Percentiles rank a stretch among this genome's conserved stretches.
phyloP scores from a whole-genome alignment of 2,113 vertebrate genomes.

The Aldabrachelys gigantea region DNA sequence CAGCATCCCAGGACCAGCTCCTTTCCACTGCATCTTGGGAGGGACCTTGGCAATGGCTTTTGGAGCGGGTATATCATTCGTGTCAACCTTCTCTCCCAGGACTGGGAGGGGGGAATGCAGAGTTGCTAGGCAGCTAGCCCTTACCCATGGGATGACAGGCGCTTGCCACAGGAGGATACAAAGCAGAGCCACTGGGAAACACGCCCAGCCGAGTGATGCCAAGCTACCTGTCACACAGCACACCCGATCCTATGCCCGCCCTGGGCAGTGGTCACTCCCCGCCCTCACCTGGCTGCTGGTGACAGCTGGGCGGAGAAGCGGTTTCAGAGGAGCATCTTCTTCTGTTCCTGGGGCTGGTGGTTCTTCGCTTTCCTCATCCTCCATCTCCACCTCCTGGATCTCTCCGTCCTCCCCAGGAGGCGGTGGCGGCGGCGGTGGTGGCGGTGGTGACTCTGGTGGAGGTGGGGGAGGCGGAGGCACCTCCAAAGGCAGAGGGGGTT shows the following conservation, averaged over 20 bases:
- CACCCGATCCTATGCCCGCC: not conserved
- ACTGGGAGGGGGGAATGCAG: not conserved
- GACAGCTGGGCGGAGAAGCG: constrained; percentile 67
- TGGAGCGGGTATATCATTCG: not conserved
- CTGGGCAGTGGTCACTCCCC: not conserved
- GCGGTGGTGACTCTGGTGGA: constrained; percentile 79
- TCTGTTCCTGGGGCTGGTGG: constrained; percentile 96
- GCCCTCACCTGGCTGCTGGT: constrained; percentile 74
- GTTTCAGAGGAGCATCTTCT: constrained; percentile 84
- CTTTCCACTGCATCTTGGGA: not conserved
- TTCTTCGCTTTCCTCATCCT: constrained; percentile 92
- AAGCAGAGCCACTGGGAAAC: not conserved
- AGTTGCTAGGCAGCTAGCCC: not conserved
- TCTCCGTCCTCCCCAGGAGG: constrained; percentile 90
- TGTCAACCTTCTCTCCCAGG: not conserved
- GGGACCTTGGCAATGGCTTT: not conserved
- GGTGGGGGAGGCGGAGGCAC: constrained; percentile 88
- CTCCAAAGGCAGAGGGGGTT: constrained; percentile 89
- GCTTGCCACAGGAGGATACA: not conserved
- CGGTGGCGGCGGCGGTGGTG: constrained; percentile 69
- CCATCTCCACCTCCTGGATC: constrained; percentile 98
- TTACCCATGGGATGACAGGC: not conserved
- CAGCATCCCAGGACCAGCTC: not conserved
- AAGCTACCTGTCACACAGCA: too few species aligned
- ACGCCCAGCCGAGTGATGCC: not conserved